Percentiles rank a stretch among this genome's conserved stretches.
Evolutionary conservation across 2,888 invertebrate genomes (phyloP).

Genomic region (Tiliacea aurago): DNA sequence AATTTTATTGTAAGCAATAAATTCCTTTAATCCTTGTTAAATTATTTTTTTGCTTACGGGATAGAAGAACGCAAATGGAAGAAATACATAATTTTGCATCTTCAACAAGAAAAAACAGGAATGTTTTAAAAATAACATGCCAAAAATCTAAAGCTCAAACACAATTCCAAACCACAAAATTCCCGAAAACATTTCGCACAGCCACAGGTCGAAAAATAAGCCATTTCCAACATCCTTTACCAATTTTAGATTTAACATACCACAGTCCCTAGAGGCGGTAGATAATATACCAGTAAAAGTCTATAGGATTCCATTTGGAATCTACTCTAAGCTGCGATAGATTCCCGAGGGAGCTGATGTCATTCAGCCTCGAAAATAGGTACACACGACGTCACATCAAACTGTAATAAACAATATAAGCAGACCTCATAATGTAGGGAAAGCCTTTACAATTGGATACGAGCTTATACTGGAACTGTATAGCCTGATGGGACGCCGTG

Average conservation of each 20-base stretch:
- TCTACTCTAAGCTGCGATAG: slow-evolving; percentile 57
- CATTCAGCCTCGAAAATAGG: slow-evolving; percentile 59
- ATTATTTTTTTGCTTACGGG: background rate
- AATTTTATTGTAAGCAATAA: background rate
- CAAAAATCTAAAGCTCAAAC: background rate
- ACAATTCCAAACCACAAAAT: slow-evolving; percentile 7
- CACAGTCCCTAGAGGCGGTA: slow-evolving; percentile 46
- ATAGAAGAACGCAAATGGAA: background rate
- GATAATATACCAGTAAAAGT: slow-evolving; percentile 62
- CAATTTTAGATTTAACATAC: slow-evolving; percentile 64
- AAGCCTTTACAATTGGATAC: background rate
- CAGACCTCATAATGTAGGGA: background rate
- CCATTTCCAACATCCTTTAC: slow-evolving; percentile 48
- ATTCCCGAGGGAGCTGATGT: slow-evolving; percentile 63
- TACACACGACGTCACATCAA: slow-evolving; percentile 21
- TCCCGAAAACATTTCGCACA: slow-evolving; percentile 21
- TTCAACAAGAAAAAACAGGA: background rate
- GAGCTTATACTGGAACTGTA: background rate
- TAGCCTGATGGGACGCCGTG: background rate
- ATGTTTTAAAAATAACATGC: background rate
- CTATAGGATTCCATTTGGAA: slow-evolving; percentile 64
- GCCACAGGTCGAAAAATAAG: slow-evolving; percentile 28
- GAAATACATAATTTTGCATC: background rate
- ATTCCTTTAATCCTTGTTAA: background rate
- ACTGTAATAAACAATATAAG: background rate